Conservation (phyloP, 2,113 vertebrate species). For the Cryptotis parvus region DNA sequence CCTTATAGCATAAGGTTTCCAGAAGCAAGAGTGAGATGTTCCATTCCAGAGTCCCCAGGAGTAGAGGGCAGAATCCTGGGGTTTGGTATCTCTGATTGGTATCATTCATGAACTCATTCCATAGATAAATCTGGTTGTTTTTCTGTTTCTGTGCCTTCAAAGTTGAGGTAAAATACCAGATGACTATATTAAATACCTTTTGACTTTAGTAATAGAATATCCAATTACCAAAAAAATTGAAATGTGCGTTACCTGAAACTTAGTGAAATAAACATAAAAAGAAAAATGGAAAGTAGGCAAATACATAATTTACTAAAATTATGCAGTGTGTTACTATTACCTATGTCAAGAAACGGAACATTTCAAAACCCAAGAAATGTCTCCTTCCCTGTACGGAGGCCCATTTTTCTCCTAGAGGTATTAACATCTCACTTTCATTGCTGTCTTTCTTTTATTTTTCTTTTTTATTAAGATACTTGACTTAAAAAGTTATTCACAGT, state of each 20-base stretch:
- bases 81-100: neutral
- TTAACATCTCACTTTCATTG: too few species aligned
- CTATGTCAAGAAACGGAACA: neutral
- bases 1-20: too few species aligned
- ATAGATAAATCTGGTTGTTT: constrained; percentile 18
- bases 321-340: neutral
- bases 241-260: neutral
- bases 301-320: constrained; percentile 29
- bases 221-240: neutral
- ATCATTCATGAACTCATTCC: neutral
- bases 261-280: neutral
- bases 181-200: too few species aligned
- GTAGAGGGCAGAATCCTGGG: neutral
- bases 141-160: too few species aligned
- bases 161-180: too few species aligned
- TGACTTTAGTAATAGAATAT: too few species aligned
- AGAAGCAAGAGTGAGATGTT: too few species aligned
- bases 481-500: too few species aligned
- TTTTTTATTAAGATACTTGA: too few species aligned
- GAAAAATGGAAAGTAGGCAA: neutral
- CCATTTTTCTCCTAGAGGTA: neutral
- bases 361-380: neutral
- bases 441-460: too few species aligned
- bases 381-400: neutral
- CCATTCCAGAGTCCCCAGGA: too few species aligned